A percentile compares a stretch with the other conserved stretches of the same genome.
Evolutionary conservation across 2,113 vertebrate genomes (phyloP).

Genomic region (Cochlearius cochlearius): DNA sequence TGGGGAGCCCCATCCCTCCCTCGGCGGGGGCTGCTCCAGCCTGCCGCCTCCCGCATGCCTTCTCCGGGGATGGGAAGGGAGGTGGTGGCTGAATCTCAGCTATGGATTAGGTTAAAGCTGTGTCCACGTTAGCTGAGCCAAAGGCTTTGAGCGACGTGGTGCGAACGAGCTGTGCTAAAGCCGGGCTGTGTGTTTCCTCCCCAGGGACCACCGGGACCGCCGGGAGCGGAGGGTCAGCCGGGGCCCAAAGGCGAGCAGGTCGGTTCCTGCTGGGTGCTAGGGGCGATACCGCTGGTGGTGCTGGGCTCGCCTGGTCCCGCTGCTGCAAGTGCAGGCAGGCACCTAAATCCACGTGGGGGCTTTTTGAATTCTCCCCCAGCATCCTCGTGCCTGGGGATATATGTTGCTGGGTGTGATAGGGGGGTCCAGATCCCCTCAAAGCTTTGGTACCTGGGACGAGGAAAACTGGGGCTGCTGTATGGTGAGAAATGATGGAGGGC

Average conservation of each 20-base stretch:
- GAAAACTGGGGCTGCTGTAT: not conserved
- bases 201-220: constrained; percentile 76
- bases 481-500: not conserved
- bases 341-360: not conserved
- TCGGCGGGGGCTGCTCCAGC: not conserved
- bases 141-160: not conserved
- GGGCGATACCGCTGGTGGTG: fast-evolving
- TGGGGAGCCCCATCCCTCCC: not conserved
- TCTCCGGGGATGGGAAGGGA: not conserved
- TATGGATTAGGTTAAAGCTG: not conserved
- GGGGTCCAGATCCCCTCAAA: not conserved
- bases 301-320: fast-evolving
- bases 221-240: constrained; percentile 70
- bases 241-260: constrained; percentile 86
- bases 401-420: fast-evolving
- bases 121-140: fast-evolving
- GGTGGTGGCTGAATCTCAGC: not conserved
- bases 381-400: not conserved
- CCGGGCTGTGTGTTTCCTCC: not conserved
- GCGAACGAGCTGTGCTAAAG: not conserved
- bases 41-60: fast-evolving
- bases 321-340: not conserved
- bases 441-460: not conserved
- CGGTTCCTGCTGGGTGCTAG: not conserved
- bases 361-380: not conserved